Percentiles rank a stretch among this genome's conserved stretches.
phyloP scores from a whole-genome alignment of 2,888 invertebrate genomes.

The Scelioninae gen. 2 region DNA sequence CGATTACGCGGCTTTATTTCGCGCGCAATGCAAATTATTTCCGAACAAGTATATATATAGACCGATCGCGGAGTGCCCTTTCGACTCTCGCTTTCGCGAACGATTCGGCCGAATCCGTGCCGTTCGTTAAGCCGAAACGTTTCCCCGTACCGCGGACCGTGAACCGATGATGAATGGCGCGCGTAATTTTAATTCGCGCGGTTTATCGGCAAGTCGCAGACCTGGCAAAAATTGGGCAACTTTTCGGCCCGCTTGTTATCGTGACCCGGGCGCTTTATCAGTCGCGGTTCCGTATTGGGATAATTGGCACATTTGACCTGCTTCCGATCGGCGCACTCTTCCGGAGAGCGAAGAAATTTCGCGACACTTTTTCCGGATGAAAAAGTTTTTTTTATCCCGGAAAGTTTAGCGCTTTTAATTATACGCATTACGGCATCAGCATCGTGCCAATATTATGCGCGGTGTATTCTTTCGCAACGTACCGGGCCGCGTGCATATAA shows the following conservation, averaged over 20 bases:
- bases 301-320: no score
- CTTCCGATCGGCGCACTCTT: no score
- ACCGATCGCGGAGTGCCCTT: conserved; percentile 34
- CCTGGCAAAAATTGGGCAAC: conserved; percentile 34
- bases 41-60: conserved; percentile 18
- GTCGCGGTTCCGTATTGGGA: no score
- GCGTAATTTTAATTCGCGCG: conserved; percentile 60
- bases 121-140: conserved; percentile 51
- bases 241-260: conserved; percentile 24
- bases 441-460: no score
- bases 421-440: no score
- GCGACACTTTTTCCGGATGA: no score
- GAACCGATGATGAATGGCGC: conserved; percentile 56
- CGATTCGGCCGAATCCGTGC: conserved; percentile 56
- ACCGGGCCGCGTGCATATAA: conserved; percentile 28
- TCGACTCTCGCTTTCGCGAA: conserved; percentile 51
- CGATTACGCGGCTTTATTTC: conserved; percentile 14
- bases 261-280: no score
- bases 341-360: no score
- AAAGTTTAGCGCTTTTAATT: no score
- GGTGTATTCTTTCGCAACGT: conserved; percentile 26
- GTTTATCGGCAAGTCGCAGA: conserved; percentile 46
- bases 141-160: conserved; percentile 33
- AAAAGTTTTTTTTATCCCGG: no score
- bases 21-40: conserved; percentile 17